Evolutionary conservation across 2,888 invertebrate species (phyloP).

Genomic region (Macropis europaea): DNA sequence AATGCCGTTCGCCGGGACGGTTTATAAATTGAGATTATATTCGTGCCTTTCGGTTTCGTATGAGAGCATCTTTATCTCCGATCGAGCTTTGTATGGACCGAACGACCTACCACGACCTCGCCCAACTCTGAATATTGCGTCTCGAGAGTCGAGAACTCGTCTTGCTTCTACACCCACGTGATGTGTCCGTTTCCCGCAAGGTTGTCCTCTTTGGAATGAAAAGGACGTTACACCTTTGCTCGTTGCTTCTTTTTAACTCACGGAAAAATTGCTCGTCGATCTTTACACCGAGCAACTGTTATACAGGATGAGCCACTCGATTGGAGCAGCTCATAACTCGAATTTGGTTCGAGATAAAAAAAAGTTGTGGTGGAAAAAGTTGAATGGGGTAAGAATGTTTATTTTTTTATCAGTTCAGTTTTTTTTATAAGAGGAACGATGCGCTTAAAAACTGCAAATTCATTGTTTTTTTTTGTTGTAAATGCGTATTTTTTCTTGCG

Average conservation of each 20-base stretch:
- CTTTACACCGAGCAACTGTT: too few relatives aligned
- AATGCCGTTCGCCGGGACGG: conserved; percentile 18
- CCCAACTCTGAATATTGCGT: conserved; percentile 59
- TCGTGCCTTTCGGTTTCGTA: conserved; percentile 40
- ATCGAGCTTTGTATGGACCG: conserved; percentile 37
- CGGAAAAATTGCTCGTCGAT: neutral
- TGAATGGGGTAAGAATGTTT: too few relatives aligned
- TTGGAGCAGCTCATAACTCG: too few relatives aligned
- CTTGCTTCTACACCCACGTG: conserved; percentile 61
- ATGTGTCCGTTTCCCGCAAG: conserved; percentile 55
- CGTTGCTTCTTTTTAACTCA: neutral
- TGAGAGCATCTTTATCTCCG: conserved; percentile 53
- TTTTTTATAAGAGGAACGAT: too few relatives aligned
- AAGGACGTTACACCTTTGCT: conserved; percentile 31
- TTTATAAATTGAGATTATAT: conserved; percentile 42
- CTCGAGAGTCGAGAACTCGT: conserved; percentile 48
- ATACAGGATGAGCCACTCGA: too few relatives aligned
- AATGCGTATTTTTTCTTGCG: too few relatives aligned
- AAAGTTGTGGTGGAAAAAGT: too few relatives aligned
- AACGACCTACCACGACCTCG: conserved; percentile 63
- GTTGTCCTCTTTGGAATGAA: conserved; percentile 47
- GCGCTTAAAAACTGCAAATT: too few relatives aligned
- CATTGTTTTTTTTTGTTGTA: too few relatives aligned
- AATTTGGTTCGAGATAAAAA: too few relatives aligned
- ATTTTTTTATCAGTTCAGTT: too few relatives aligned